Percentiles rank a stretch among this genome's conserved stretches.
Conservation (phyloP, 2,888 invertebrate genomes). For the Acronicta leporina region DNA sequence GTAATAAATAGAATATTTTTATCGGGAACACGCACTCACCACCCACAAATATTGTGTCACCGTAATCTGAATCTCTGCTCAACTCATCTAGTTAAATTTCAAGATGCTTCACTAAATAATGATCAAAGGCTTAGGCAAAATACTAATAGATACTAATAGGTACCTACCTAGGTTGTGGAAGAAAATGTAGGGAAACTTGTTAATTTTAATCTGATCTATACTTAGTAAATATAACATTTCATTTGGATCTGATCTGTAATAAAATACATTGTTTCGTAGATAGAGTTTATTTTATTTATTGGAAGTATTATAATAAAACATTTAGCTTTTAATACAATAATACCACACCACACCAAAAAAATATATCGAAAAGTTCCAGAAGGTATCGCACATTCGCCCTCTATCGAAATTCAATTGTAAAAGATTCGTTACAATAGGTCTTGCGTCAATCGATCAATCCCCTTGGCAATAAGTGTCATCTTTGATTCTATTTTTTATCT, state of each 20-base stretch:
- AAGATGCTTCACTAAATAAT: conserved; percentile 50
- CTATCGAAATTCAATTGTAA: conserved; percentile 52
- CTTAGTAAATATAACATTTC: not conserved
- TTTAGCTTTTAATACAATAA: not conserved
- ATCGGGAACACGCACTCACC: conserved; percentile 83
- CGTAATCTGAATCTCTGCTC: conserved; percentile 65
- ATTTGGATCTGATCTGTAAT: no score
- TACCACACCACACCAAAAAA: not conserved
- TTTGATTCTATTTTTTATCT: conserved; percentile 47
- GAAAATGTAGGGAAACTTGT: conserved; percentile 21
- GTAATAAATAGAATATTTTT: conserved; percentile 89
- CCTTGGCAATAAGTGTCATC: conserved; percentile 66
- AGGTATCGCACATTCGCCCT: conserved; percentile 16
- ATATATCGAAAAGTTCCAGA: not conserved
- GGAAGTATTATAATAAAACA: not conserved
- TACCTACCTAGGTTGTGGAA: no score
- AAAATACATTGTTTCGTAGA: no score
- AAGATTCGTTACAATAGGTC: conserved; percentile 71
- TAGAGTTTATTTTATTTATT: no score
- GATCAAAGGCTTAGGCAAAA: conserved; percentile 44
- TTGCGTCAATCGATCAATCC: conserved; percentile 73
- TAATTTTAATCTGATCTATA: not conserved
- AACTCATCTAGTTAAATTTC: conserved; percentile 46
- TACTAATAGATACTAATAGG: conserved; percentile 37
- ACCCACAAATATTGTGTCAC: conserved; percentile 81